phyloP scores from a whole-genome alignment of 2,888 invertebrate genomes.

The Xanthostigma xanthostigma region DNA sequence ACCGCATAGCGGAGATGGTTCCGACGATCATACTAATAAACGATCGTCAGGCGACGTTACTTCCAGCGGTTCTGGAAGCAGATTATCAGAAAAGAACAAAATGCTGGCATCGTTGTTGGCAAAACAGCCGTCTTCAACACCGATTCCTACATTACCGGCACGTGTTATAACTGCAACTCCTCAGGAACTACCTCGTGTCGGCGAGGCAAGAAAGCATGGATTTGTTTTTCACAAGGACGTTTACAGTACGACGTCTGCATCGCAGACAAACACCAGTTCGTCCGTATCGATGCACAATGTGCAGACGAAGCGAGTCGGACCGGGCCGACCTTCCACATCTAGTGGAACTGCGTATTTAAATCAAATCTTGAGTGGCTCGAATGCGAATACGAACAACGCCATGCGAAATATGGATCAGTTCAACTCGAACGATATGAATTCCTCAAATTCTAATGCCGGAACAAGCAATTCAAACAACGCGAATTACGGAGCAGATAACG shows the following conservation, averaged over 20 bases:
- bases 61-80: slow-evolving; percentile 20
- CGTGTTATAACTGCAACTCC: slow-evolving; percentile 53
- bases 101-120: slow-evolving; percentile 73
- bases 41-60: slow-evolving; percentile 30
- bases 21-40: slow-evolving; percentile 35
- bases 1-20: slow-evolving; percentile 45
- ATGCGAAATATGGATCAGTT: too few species aligned
- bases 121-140: slow-evolving; percentile 47
- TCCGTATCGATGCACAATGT: slow-evolving; percentile 11
- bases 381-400: background rate
- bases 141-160: slow-evolving; percentile 48
- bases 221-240: background rate
- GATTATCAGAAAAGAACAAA: slow-evolving; percentile 67
- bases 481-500: slow-evolving; percentile 10
- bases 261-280: slow-evolving; percentile 7
- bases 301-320: slow-evolving; percentile 7
- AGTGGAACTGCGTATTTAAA: slow-evolving; percentile 23
- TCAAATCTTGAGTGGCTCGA: slow-evolving; percentile 19
- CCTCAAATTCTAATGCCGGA: slow-evolving; percentile 20
- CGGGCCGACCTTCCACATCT: slow-evolving; percentile 20
- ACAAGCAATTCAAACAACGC: background rate
- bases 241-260: slow-evolving; percentile 9
- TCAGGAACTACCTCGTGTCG: slow-evolving; percentile 44
- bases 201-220: slow-evolving; percentile 1
- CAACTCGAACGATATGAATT: background rate